Evolutionary conservation across 2,888 invertebrate genomes (phyloP).

Genomic region (Colostygia pectinataria): DNA sequence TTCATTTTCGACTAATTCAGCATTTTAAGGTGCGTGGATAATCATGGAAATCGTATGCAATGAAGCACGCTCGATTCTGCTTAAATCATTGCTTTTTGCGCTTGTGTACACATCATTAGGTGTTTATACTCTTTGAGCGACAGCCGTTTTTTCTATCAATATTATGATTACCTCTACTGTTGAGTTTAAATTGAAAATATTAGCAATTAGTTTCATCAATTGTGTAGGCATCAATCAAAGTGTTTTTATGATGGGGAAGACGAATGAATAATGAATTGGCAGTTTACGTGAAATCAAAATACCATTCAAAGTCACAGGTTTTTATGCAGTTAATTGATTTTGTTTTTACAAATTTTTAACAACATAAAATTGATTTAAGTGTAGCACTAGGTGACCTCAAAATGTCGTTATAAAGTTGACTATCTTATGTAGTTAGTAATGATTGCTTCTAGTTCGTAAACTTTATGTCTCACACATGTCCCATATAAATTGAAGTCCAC

Average conservation of each 20-base stretch:
- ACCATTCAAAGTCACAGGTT: constrained; percentile 24
- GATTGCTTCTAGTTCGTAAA: constrained; percentile 54
- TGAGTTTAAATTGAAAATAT: constrained; percentile 32
- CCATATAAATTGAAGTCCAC: constrained; percentile 71
- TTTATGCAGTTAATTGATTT: constrained; percentile 25
- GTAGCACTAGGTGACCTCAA: constrained; percentile 43
- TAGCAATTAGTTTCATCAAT: constrained; percentile 33
- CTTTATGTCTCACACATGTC: constrained; percentile 59
- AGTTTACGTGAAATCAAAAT: constrained; percentile 36
- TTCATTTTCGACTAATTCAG: constrained; percentile 63
- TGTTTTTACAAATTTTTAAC: constrained; percentile 11
- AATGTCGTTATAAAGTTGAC: neutral
- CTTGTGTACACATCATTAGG: constrained; percentile 28
- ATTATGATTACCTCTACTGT: constrained; percentile 44
- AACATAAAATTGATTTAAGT: constrained; percentile 35
- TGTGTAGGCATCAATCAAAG: constrained; percentile 35
- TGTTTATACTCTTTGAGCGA: constrained; percentile 31
- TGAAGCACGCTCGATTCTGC: constrained; percentile 43
- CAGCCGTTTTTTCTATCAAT: constrained; percentile 40
- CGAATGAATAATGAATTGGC: constrained; percentile 33
- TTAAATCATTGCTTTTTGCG: constrained; percentile 51
- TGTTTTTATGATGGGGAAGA: constrained; percentile 33
- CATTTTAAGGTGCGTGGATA: constrained; percentile 63
- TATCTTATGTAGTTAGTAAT: constrained; percentile 47
- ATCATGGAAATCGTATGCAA: constrained; percentile 62